A percentile compares a stretch with the other conserved stretches of the same genome.
Conservation (phyloP, 2,888 invertebrate species). For the Dyspetes luteomarginatus region DNA sequence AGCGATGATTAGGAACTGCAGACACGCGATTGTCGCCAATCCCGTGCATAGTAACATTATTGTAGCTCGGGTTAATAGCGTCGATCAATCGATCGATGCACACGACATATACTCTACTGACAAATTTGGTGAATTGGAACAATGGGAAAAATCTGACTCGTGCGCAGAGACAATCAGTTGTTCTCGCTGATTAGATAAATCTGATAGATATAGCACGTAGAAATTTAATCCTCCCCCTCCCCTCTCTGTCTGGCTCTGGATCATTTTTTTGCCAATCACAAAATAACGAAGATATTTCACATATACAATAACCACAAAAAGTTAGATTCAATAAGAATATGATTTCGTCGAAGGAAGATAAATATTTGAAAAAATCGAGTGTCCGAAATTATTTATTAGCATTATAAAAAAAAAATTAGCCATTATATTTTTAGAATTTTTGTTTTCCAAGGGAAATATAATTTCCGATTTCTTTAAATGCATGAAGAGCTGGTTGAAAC, state of each 20-base stretch:
- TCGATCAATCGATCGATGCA: background rate
- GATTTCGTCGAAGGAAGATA: no score
- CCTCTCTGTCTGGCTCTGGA: no score
- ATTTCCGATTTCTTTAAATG: no score
- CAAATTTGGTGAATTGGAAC: background rate
- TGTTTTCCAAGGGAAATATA: no score
- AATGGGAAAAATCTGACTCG: background rate
- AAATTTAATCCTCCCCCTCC: background rate
- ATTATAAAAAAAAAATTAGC: no score
- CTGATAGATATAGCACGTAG: background rate
- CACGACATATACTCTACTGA: background rate
- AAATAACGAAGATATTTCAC: no score
- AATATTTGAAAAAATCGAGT: no score
- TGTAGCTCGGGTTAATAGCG: background rate
- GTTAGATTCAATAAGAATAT: no score
- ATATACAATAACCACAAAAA: no score
- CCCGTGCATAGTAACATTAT: conserved; percentile 33
- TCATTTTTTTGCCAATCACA: background rate
- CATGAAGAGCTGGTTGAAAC: no score
- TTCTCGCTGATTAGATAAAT: background rate
- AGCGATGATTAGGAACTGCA: conserved; percentile 47
- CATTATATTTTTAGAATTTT: no score
- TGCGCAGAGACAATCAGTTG: background rate
- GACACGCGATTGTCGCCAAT: conserved; percentile 24
- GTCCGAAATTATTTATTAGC: no score